Base-by-base conservation (phyloP, 2,797 vertebrate species). In the Anguilla obscura region DNA sequence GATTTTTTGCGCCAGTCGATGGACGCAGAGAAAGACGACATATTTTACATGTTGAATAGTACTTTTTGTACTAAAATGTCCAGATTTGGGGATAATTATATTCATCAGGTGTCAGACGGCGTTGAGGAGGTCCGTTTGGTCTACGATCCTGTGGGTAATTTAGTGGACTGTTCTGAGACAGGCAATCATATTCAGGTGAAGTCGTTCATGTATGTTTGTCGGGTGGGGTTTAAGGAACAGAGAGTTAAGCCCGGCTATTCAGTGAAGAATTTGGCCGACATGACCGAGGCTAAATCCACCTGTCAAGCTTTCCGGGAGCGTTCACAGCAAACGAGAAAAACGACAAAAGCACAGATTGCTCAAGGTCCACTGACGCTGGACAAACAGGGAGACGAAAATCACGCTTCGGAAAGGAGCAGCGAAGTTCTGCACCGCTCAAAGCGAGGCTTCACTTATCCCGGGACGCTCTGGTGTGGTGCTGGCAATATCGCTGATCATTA, bases 401-500 rank as follows among this genome's bases (percentile, higher is more conserved):
- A 54, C 0, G 40, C 36, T n/a, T 79, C 58, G 27, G 79, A 84
- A 9, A 54, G 87, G 40, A 58, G 36, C 45, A 56, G 88, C 0
- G 36, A 89, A 82, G 86, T 69, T 84, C 87, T 93, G 21, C 93
- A 90, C 58, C 92, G 97, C 87, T 88, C 93, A 87, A 97, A 93
- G 90, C 95, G 93, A 21, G 96, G 97, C 84, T 96, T 97, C 85
- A 97, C 97, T 16, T 97, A 97, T 88, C 97, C 96, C 0, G 97
- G 97, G 66, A 97, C 97, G 0, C 94, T 97, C 86, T 97, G 96
- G 96, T 98, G 96, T 10, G 96, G 97, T 3, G 97, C 96, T 0
- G 98, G 98, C 0, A 97, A 97, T 95, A 97, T 95, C 91, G 97
- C 96, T 0, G 96, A 96, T 3, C 86, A 91, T 89, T 96, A 95